Conservation (phyloP, 2,888 invertebrate species). For the Dolichopus griseipennis region DNA sequence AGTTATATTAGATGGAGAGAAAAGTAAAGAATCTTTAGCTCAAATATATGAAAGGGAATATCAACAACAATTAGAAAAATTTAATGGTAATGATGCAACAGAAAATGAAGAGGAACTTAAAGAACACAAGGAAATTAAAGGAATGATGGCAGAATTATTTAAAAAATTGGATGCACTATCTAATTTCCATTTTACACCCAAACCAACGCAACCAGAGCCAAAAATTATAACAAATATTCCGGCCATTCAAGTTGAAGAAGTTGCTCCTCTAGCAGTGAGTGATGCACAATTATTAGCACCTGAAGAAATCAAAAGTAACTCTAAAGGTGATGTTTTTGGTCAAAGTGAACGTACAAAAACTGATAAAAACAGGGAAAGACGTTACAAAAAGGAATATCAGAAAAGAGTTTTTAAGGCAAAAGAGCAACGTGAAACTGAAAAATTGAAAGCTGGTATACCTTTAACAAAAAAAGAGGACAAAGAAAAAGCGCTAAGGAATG, state of each 20-base stretch:
- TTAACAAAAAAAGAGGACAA: constrained; percentile 45
- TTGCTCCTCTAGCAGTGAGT: constrained; percentile 80
- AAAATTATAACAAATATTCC: constrained; percentile 86
- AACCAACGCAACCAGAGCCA: constrained; percentile 72
- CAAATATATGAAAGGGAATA: constrained; percentile 90
- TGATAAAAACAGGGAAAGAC: constrained; percentile 79
- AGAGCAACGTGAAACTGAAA: constrained; percentile 46
- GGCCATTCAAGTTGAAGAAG: constrained; percentile 89
- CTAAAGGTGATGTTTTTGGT: constrained; percentile 51
- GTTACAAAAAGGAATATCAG: constrained; percentile 77
- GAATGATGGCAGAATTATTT: constrained; percentile 67
- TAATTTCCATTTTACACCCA: constrained; percentile 92
- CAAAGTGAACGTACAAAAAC: constrained; percentile 74
- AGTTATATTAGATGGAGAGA: constrained; percentile 82
- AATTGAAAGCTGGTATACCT: constrained; percentile 28
- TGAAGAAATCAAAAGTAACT: constrained; percentile 69
- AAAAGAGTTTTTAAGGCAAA: constrained; percentile 46
- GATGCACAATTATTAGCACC: constrained; percentile 82
- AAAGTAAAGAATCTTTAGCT: constrained; percentile 85
- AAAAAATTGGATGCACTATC: constrained; percentile 82
- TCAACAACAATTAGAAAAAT: constrained; percentile 54
- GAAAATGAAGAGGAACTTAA: constrained; percentile 58
- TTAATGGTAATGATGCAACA: constrained; percentile 26
- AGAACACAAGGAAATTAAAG: constrained; percentile 67
- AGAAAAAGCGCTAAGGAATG: constrained; percentile 52